Base-by-base conservation (phyloP, 2,797 vertebrate species). In the Manis pentadactyla region DNA sequence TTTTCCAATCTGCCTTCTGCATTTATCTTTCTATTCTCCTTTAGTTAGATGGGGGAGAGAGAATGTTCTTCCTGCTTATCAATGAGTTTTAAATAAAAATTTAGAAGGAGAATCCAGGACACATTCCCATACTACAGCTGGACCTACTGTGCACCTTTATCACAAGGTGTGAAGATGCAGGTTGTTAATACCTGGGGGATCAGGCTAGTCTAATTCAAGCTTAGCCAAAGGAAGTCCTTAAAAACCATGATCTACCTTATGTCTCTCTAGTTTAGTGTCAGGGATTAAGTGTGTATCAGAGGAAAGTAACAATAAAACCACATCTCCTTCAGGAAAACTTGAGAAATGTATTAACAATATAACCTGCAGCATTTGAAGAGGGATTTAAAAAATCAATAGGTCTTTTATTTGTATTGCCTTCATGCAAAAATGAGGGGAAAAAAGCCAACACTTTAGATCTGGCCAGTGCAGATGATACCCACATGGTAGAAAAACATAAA, bases 61-160 rank as follows among this genome's bases (percentile, higher is more conserved):
- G 25, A 66, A 49, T 61, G 12, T 25, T 55, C 15, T 66, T 88
- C 27, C 18, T 71, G 34, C 59, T 51, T 59, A 78, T 6, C 11
- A 4, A 75, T 19, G 25, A 53, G 10, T 84, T 69, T 71, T 57
- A 53, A 82, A 66, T 83, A 39, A 71, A 55, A 49, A 37, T 90
- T 91, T 64, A n/a, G 83, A 91, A 91, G 51, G 78, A 31, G 37
- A 74, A 53, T 29, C 42, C 15, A 64, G 42, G n/a, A 64, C 1
- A 27, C 0, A 13, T 25, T 13, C 57, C 49, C 37, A 0, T 55
- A 2, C 11, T n/a, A 9, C 4, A 1, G 18, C 14, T 5, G 1
- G 23, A 55, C 27, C 15, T 46, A 18, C 37, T 21, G 1, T 31
- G 39, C 29, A 21, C 19, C 18, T 81, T 75, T 31, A 19, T 75